A percentile compares a stretch with the other conserved stretches of the same genome.
These are phyloP conservation scores for Pollenia angustigena DNA, from an alignment of 2,888 invertebrate species.

Conservation along the genomic window DNA sequence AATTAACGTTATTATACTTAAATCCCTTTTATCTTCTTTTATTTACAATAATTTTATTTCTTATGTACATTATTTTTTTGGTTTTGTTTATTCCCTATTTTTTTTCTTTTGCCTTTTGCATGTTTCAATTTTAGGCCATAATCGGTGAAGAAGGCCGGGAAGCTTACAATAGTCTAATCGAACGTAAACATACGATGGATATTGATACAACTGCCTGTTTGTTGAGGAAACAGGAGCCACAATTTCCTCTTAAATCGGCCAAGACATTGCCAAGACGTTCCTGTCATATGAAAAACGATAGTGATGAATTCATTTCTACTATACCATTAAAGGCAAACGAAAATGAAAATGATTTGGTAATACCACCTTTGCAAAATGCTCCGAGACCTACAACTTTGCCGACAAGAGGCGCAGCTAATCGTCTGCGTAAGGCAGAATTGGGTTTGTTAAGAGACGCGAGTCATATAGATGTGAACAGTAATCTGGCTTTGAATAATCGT, in stretches of 20 bases:
- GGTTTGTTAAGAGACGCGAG: conserved; percentile 42
- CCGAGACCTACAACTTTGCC: conserved; percentile 83
- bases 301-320: conserved; percentile 66
- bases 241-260: conserved; percentile 80
- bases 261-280: conserved; percentile 82
- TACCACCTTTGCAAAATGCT: conserved; percentile 79
- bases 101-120: conserved; percentile 57
- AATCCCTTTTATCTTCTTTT: conserved; percentile 53
- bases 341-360: conserved; percentile 72
- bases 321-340: conserved; percentile 35
- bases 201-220: conserved; percentile 79
- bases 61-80: conserved; percentile 65
- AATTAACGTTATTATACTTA: not conserved
- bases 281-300: conserved; percentile 75
- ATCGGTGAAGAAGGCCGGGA: conserved; percentile 95
- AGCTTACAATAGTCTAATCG: conserved; percentile 96
- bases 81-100: conserved; percentile 52
- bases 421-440: conserved; percentile 79
- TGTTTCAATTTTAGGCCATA: conserved; percentile 87
- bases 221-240: conserved; percentile 81
- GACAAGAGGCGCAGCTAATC: conserved; percentile 80
- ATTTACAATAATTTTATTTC: conserved; percentile 52
- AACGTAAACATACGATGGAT: conserved; percentile 86
- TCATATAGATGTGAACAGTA: conserved; percentile 26
- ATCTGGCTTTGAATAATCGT: conserved; percentile 68